Percentiles rank a stretch among this genome's conserved stretches.
phyloP scores from a whole-genome alignment of 2,113 vertebrate species.

The Microtus pennsylvanicus region DNA sequence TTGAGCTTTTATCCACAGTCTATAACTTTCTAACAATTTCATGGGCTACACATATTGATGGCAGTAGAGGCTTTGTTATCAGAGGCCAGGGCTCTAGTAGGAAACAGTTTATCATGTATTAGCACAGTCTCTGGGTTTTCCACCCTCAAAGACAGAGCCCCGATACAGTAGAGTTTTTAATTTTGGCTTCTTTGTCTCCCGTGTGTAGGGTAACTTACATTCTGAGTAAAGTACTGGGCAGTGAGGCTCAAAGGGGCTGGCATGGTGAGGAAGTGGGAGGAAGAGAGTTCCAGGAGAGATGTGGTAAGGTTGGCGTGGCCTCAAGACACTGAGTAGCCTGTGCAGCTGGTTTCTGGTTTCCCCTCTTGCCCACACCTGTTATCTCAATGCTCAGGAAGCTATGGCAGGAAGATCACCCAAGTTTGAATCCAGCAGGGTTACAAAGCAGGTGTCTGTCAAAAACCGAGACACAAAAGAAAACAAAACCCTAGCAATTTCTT shows the following conservation, averaged over 20 bases:
- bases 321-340: background rate
- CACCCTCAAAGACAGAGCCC: background rate
- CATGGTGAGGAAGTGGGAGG: background rate
- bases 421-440: background rate
- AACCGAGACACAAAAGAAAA: background rate
- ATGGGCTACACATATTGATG: background rate
- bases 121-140: background rate
- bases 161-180: background rate
- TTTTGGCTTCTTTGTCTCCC: background rate
- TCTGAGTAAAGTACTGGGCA: background rate
- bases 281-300: background rate
- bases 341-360: background rate
- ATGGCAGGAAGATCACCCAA: background rate
- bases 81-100: background rate
- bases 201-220: background rate
- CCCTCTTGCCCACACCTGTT: background rate
- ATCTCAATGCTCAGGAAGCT: background rate
- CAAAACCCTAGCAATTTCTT: background rate
- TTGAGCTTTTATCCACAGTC: background rate
- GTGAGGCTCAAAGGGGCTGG: background rate
- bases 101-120: background rate
- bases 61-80: background rate
- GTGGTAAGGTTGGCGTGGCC: too few relatives aligned
- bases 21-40: conserved; percentile 25
- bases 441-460: background rate